These are phyloP conservation scores for Trichonephila inaurata DNA, from an alignment of 1,140 invertebrate genomes.

Conservation along the genomic window DNA sequence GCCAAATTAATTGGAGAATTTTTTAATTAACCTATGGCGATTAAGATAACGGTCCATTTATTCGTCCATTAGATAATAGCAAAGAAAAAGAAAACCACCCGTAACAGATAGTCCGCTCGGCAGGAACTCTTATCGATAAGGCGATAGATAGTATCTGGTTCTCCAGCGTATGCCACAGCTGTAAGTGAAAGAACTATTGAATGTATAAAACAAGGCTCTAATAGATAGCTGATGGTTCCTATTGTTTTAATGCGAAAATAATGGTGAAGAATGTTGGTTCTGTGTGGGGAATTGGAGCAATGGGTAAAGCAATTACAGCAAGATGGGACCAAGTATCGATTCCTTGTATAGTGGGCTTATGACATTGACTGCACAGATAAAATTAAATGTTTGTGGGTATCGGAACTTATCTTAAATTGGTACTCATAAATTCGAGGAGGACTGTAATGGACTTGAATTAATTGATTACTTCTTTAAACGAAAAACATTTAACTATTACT, in stretches of 20 bases:
- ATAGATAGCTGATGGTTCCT: background rate
- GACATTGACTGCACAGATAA: background rate
- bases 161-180: background rate
- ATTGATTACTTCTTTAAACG: too few species aligned
- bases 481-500: too few species aligned
- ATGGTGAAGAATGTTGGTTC: background rate
- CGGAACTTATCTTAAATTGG: background rate
- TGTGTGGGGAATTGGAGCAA: background rate
- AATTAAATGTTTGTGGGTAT: slow-evolving; percentile 1
- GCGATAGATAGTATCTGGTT: slow-evolving; percentile 1
- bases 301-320: slow-evolving; percentile 2
- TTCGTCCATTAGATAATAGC: slow-evolving; percentile 21
- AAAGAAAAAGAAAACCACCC: background rate
- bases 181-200: slow-evolving; percentile 48
- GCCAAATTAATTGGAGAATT: slow-evolving; percentile 35
- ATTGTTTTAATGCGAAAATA: slow-evolving; percentile 27
- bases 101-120: background rate
- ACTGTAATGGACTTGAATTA: too few species aligned
- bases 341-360: background rate
- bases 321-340: background rate
- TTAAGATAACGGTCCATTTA: slow-evolving; percentile 46
- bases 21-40: slow-evolving; percentile 36
- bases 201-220: slow-evolving; percentile 15
- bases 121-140: background rate
- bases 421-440: background rate